Base-by-base conservation (phyloP, 2,797 vertebrate species). In the Pangasius djambal region DNA sequence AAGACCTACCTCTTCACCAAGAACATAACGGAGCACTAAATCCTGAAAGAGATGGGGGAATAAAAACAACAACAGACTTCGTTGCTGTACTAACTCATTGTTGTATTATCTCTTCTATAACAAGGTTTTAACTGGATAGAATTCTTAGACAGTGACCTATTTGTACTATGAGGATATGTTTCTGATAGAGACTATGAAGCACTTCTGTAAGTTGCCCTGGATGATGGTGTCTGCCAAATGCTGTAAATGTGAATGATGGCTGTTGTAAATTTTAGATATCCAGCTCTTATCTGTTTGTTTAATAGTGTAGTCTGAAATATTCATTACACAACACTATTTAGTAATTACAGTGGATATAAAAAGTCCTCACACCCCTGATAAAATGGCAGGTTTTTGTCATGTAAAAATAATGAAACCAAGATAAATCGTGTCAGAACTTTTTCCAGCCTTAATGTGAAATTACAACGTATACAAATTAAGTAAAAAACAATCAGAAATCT, bases 181-280 rank as follows among this genome's bases (percentile, higher is more conserved):
- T 83, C 67, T 83, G 82, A 61, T 83, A 63, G 13, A 82, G 31
- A 59, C 78, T 59, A 37, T 59, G 59, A 82, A 61, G 57, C 22
- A 20, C 78, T 83, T 61, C 37, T 59, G 78, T 59, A 81, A 79
- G 78, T 59, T 31, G 2, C 31, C 31, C 78, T 61, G 34, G 12
- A 83, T 65, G n/a, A 37, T 16, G 52, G n/a, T 20, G 63, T 34
- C 83, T 52, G 63, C 83, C 63, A 85, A 52, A 25, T 13, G 44
- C 44, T 55, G 55, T 83, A 82, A 83, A 83, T 63, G 13, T 83
- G 82, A 83, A 83, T 83, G 61, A 48, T 67, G 40, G 16, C 22
- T 65, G 82, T 83, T 63, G 57, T 83, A 83, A 63, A 61, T 37
- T 59, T 6, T 12, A 22, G 55, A 59, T 81, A 59, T 81, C 31